A percentile compares a stretch with the other conserved stretches of the same genome.
Conservation (phyloP, 2,888 invertebrate species). For the Neoscelio sp. region DNA sequence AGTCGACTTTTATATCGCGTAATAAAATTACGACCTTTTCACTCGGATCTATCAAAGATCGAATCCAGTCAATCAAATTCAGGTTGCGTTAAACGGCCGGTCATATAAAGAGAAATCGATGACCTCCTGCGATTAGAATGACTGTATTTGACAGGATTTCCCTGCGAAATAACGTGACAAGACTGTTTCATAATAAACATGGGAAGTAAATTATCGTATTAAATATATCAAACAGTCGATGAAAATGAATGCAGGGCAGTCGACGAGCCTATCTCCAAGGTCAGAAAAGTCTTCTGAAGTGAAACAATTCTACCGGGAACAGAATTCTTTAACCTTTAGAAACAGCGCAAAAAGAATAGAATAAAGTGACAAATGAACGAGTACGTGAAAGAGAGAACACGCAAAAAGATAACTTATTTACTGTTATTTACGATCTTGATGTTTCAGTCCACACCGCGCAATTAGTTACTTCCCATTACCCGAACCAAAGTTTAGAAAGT, state of each 20-base stretch:
- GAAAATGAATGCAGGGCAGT: neutral
- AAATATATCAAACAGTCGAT: too few relatives aligned
- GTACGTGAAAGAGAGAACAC: conserved; percentile 1
- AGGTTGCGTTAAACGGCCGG: conserved; percentile 3
- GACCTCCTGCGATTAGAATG: conserved; percentile 28
- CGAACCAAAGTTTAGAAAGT: too few relatives aligned
- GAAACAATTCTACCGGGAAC: neutral
- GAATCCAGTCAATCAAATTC: conserved; percentile 40
- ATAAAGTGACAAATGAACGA: conserved; percentile 6
- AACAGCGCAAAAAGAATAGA: conserved; percentile 1
- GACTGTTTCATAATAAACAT: conserved; percentile 6
- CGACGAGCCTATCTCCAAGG: too few relatives aligned
- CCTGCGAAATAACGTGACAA: conserved; percentile 13
- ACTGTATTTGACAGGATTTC: conserved; percentile 21
- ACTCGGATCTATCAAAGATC: neutral
- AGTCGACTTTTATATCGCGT: too few relatives aligned
- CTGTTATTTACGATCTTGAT: conserved; percentile 7
- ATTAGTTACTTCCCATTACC: too few relatives aligned
- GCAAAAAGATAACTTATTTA: conserved; percentile 11
- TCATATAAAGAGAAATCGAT: conserved; percentile 47
- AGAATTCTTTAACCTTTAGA: conserved; percentile 16
- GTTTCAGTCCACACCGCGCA: neutral
- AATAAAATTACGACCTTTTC: too few relatives aligned
- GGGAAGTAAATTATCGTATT: too few relatives aligned
- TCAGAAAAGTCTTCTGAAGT: too few relatives aligned